phyloP scores from a whole-genome alignment of 2,888 invertebrate species.

The Pherbina coryleti region DNA sequence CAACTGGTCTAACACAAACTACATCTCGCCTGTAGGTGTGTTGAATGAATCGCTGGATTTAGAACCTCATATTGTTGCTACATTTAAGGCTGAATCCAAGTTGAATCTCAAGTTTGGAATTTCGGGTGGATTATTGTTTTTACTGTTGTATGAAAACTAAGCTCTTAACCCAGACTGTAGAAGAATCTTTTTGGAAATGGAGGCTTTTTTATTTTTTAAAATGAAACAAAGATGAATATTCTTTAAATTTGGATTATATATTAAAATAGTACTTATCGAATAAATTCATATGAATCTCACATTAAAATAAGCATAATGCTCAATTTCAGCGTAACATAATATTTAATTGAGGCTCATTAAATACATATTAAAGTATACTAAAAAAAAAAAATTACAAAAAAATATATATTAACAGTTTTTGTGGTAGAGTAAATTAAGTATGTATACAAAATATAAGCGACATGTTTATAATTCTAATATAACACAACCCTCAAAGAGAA shows the following conservation, averaged over 20 bases:
- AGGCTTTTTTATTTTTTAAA: not conserved
- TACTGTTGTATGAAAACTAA: not conserved
- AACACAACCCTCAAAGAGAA: not conserved
- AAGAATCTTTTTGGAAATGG: too few relatives aligned
- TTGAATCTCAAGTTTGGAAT: too few relatives aligned
- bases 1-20: too few relatives aligned
- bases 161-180: too few relatives aligned
- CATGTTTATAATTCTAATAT: not conserved
- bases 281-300: not conserved
- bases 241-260: too few relatives aligned
- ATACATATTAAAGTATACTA: slow-evolving; percentile 6
- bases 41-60: too few relatives aligned
- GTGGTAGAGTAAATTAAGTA: slow-evolving; percentile 13
- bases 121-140: too few relatives aligned
- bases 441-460: slow-evolving; percentile 23
- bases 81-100: too few relatives aligned
- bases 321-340: not conserved
- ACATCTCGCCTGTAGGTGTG: too few relatives aligned
- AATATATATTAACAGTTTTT: slow-evolving; percentile 25
- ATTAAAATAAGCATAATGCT: not conserved
- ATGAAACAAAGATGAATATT: too few relatives aligned
- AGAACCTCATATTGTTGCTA: too few relatives aligned
- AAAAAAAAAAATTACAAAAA: slow-evolving; percentile 3
- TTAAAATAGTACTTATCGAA: too few relatives aligned
- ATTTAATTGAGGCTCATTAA: not conserved